A percentile compares a stretch with the other conserved stretches of the same genome.
phyloP scores from a whole-genome alignment of 2,113 vertebrate genomes.

The Mirza zaza region DNA sequence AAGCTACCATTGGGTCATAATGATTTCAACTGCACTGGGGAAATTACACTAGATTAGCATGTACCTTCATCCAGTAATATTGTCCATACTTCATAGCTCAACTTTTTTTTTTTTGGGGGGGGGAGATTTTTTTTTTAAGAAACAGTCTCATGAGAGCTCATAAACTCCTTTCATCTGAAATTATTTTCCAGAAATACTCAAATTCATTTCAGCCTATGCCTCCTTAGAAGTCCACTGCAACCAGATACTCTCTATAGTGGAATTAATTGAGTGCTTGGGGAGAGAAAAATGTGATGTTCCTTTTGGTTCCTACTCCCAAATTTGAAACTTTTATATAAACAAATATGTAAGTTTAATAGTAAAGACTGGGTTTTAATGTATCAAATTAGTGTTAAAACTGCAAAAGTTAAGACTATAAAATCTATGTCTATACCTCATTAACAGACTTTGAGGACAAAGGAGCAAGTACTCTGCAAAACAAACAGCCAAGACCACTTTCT shows the following conservation, averaged over 20 bases:
- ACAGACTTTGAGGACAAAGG: conserved; percentile 23
- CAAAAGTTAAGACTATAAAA: not conserved
- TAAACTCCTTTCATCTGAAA: conserved; percentile 18
- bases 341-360: not conserved
- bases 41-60: not conserved
- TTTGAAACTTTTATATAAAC: not conserved
- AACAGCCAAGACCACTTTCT: not conserved
- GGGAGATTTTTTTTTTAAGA: not conserved
- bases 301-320: not conserved
- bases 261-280: not conserved
- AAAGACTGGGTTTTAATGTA: conserved; percentile 22
- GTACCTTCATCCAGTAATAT: not conserved
- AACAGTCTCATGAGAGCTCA: not conserved
- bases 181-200: conserved; percentile 38
- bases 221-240: not conserved
- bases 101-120: not conserved
- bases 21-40: conserved; percentile 1
- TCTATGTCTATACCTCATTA: not conserved
- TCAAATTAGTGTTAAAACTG: not conserved
- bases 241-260: not conserved
- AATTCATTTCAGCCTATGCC: not conserved
- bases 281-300: not conserved
- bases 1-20: not conserved
- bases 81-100: not conserved
- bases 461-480: not conserved